phyloP scores from a whole-genome alignment of 2,113 vertebrate species.

The Rhizomys pruinosus region DNA sequence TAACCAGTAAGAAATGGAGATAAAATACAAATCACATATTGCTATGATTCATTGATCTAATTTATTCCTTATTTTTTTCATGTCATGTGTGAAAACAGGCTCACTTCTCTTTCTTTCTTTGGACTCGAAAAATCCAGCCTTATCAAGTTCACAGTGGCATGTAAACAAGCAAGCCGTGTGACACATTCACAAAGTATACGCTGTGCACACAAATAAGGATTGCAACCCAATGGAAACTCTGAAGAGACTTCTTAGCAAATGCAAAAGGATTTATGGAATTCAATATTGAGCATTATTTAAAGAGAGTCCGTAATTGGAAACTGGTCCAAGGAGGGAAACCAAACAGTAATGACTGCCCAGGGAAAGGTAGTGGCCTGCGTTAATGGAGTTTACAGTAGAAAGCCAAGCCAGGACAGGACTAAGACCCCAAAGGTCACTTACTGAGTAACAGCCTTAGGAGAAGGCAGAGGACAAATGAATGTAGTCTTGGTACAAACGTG shows the following conservation, averaged over 20 bases:
- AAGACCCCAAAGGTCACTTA: background rate
- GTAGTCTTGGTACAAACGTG: background rate
- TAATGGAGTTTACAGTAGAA: background rate
- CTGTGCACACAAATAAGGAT: background rate
- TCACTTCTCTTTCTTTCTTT: background rate
- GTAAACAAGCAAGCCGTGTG: background rate
- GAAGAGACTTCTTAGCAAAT: background rate
- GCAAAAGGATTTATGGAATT: background rate
- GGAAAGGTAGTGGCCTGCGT: background rate
- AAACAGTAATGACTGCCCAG: background rate
- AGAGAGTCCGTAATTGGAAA: background rate
- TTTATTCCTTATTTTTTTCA: background rate
- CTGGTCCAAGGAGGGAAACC: background rate
- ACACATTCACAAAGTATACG: background rate
- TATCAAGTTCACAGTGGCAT: background rate
- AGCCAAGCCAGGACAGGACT: background rate
- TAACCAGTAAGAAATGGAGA: background rate
- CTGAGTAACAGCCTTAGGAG: background rate
- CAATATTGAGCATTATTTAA: background rate
- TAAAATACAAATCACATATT: background rate
- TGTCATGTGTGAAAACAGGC: background rate
- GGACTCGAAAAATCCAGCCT: background rate
- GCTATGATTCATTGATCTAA: too few relatives aligned
- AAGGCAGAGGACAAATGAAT: background rate
- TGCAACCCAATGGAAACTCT: background rate